Base-by-base conservation (phyloP, 2,113 vertebrate genomes). In the Centropus unirufus region DNA sequence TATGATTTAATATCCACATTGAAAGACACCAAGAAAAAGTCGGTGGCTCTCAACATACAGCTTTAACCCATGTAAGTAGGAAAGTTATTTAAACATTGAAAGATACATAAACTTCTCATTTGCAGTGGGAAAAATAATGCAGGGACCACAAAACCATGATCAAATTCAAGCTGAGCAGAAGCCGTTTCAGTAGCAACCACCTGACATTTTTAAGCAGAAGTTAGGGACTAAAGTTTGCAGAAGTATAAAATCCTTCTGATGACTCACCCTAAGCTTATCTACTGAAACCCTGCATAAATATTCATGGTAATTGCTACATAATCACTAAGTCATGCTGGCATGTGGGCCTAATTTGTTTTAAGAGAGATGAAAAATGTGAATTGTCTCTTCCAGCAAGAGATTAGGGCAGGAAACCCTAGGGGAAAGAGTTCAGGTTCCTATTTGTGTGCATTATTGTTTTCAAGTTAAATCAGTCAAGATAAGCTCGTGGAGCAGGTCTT, bases 261-360 rank as follows among this genome's bases (percentile, higher is more conserved):
- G 80, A 70, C n/a, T 92, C 92, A 93, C 32, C 11, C 32, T 51
- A 70, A 83, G 27, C 14, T 87, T 67, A 83, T 59, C 61, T 89
- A 29, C 59, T 72, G 73, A 88, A 94, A 68, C 75, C 44, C 40
- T 81, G 72, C 44, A 94, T 84, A 92, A 96, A 83, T 90, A 90
- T 68, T 55, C 2, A 1, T 83, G 64, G 42, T 93, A 96, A 92
- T 94, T 94, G 83, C 51, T 49, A 34, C n/a, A 72, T 89, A 89
- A 90, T 84, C 64, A 75, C 72, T 68, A 90, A 96, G 61, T 78
- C 76, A 87, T 72, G 83, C 47, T 95, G 86, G 76, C 88, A 95
- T 84, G 68, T 75, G 73, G 68, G 73, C 49, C 86, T 94, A 90
- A 95, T 96, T 95, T 96, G 73, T 90, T 95, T 91, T 86, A 63